phyloP scores from a whole-genome alignment of 2,888 invertebrate species.

The Iselma pallidipennis region DNA sequence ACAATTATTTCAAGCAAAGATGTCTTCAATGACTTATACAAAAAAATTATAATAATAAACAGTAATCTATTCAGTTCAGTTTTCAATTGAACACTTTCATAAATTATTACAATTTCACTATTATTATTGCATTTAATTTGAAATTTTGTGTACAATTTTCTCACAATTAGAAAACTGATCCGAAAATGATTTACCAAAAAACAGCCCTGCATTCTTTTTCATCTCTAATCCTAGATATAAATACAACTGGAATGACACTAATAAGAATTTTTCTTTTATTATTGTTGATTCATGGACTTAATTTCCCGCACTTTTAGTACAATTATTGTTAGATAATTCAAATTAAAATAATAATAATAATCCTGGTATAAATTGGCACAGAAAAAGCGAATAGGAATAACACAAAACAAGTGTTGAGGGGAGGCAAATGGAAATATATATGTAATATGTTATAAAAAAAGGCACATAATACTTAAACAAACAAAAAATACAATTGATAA shows the following conservation, averaged over 20 bases:
- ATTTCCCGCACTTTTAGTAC: slow-evolving; percentile 29
- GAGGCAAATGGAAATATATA: slow-evolving; percentile 4
- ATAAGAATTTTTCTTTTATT: slow-evolving; percentile 44
- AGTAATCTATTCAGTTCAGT: background rate
- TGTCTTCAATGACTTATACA: slow-evolving; percentile 36
- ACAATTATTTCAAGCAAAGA: slow-evolving; percentile 44
- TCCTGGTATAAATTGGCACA: slow-evolving; percentile 45
- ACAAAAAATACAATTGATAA: slow-evolving; percentile 34
- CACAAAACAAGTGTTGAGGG: slow-evolving; percentile 31
- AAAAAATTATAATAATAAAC: slow-evolving; percentile 23
- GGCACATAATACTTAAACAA: slow-evolving; percentile 45
- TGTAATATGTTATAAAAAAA: slow-evolving; percentile 33
- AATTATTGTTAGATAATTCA: background rate
- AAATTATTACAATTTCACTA: slow-evolving; percentile 12
- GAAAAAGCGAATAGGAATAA: slow-evolving; percentile 41
- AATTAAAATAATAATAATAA: slow-evolving; percentile 32
- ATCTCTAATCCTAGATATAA: slow-evolving; percentile 44
- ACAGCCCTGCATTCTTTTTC: slow-evolving; percentile 45
- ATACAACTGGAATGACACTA: slow-evolving; percentile 56
- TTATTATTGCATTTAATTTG: background rate
- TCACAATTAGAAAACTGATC: background rate
- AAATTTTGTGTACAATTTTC: background rate
- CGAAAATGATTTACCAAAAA: slow-evolving; percentile 31
- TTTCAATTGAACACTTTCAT: background rate
- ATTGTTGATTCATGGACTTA: slow-evolving; percentile 48